These are phyloP conservation scores for Forpus xanthops DNA, from an alignment of 2,797 vertebrate genomes.

Conservation along the genomic window DNA sequence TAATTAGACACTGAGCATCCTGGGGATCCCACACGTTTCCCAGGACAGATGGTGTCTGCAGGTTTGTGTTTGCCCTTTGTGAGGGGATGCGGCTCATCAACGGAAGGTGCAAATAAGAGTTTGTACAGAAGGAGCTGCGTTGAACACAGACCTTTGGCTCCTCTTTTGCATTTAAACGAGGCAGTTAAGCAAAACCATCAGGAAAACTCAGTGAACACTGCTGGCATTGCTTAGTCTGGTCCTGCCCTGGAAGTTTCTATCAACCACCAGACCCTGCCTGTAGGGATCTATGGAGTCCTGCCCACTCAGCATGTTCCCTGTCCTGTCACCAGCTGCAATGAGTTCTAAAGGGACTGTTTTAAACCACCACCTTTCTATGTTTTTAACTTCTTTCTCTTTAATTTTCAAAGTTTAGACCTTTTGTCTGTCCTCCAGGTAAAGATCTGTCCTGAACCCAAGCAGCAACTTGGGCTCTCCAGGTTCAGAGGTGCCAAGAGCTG, in stretches of 20 bases:
- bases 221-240: not conserved
- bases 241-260: not conserved
- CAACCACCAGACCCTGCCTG: not conserved
- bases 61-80: not conserved
- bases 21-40: not conserved
- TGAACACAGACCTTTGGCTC: not conserved
- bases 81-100: not conserved
- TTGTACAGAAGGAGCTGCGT: not conserved
- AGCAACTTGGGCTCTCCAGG: not conserved
- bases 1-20: not conserved
- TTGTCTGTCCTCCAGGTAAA: not conserved
- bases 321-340: not conserved
- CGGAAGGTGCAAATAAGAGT: not conserved
- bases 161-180: not conserved
- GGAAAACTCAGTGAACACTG: not conserved
- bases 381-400: not conserved
- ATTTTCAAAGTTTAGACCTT: not conserved
- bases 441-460: not conserved
- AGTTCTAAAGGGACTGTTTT: not conserved
- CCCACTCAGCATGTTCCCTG: rapidly evolving
- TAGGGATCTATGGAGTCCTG: too few species aligned
- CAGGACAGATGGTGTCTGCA: not conserved
- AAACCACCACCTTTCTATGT: not conserved
- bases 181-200: not conserved
- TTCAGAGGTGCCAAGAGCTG: not conserved